Evolutionary conservation across 2,888 invertebrate genomes (phyloP).

Genomic region (Phragmatobia fuliginosa): DNA sequence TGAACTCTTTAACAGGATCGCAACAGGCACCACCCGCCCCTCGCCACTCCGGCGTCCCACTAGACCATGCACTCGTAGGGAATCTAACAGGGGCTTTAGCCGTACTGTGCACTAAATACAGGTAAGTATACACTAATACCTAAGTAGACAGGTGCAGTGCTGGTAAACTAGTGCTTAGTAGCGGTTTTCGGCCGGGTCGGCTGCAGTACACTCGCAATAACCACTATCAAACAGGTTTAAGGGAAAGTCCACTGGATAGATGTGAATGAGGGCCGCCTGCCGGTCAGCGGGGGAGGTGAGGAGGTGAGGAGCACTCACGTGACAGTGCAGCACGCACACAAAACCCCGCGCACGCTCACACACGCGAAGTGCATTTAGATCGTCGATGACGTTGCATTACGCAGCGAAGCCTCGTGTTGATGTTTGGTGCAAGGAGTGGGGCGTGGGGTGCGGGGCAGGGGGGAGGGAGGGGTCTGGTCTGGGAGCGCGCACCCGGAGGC

Average conservation of each 20-base stretch:
- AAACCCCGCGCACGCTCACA: conserved; percentile 20
- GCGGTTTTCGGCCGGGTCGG: background rate
- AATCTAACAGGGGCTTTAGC: background rate
- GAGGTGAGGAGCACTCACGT: conserved; percentile 30
- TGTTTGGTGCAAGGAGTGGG: background rate
- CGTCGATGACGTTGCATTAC: background rate
- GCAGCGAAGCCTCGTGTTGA: conserved; percentile 3
- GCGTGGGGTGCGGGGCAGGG: background rate
- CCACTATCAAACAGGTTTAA: conserved; percentile 18
- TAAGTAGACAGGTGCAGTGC: background rate
- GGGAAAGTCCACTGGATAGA: conserved; percentile 20
- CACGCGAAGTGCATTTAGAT: background rate
- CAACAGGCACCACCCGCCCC: conserved; percentile 2
- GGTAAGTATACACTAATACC: background rate
- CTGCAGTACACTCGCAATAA: background rate
- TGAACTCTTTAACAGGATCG: conserved; percentile 49
- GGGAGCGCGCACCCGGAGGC: background rate
- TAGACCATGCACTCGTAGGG: no score
- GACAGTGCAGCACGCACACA: conserved; percentile 29
- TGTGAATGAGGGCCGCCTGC: background rate
- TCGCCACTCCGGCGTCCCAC: conserved; percentile 1
- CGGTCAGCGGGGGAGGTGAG: background rate
- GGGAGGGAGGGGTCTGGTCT: no score
- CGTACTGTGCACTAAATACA: background rate
- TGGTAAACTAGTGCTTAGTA: background rate